A percentile compares a stretch with the other conserved stretches of the same genome.
Evolutionary conservation across 2,797 vertebrate genomes (phyloP).

Genomic region (Rachycentron canadum): DNA sequence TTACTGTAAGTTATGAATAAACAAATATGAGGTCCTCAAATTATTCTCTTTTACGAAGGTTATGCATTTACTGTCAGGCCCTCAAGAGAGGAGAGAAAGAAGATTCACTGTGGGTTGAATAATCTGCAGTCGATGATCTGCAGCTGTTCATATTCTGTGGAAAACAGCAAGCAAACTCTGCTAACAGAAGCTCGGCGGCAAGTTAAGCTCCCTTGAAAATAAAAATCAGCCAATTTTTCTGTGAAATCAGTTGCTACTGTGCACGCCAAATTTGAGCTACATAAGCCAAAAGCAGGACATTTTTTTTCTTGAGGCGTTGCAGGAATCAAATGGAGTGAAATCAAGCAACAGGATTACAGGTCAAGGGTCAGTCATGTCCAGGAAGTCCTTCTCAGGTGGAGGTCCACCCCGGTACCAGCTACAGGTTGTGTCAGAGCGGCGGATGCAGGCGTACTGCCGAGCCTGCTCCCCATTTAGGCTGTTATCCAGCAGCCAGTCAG

Average conservation of each 20-base stretch:
- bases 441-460: slow-evolving; percentile 91
- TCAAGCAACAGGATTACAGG: slow-evolving; percentile 35
- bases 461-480: slow-evolving; percentile 90
- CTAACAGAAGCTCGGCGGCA: slow-evolving; percentile 40
- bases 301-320: slow-evolving; percentile 39
- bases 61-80: slow-evolving; percentile 40
- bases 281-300: slow-evolving; percentile 55
- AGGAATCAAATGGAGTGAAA: slow-evolving; percentile 26
- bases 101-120: slow-evolving; percentile 32
- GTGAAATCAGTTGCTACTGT: slow-evolving; percentile 51
- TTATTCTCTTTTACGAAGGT: slow-evolving; percentile 17
- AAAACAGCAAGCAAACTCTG: slow-evolving; percentile 43
- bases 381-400: slow-evolving; percentile 90
- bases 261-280: slow-evolving; percentile 53
- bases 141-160: slow-evolving; percentile 42
- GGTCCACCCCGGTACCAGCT: slow-evolving; percentile 91
- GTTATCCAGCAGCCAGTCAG: slow-evolving; percentile 91
- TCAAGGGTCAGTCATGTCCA: slow-evolving; percentile 92
- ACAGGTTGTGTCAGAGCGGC: slow-evolving; percentile 89
- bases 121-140: slow-evolving; percentile 40
- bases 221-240: slow-evolving; percentile 39
- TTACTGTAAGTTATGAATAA: slow-evolving; percentile 17
- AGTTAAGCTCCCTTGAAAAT: slow-evolving; percentile 26
- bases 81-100: slow-evolving; percentile 25
- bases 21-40: slow-evolving; percentile 15